A percentile compares a stretch with the other conserved stretches of the same genome.
Conservation (phyloP, 2,797 vertebrate genomes). For the Acanthiza pusilla region DNA sequence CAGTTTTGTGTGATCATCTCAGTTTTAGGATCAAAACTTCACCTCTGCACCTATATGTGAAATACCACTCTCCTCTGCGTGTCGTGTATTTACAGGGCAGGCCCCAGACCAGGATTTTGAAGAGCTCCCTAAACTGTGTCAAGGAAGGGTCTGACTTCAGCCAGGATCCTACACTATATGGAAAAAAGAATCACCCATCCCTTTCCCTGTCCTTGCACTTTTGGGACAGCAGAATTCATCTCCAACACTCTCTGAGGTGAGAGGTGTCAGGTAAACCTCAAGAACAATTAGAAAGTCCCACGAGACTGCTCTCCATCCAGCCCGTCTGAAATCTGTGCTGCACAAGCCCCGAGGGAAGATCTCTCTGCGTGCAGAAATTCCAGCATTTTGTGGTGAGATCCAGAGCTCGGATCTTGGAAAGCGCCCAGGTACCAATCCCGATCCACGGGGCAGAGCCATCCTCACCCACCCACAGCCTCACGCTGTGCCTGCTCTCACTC, state of each 20-base stretch:
- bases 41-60: background rate
- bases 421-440: background rate
- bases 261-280: background rate
- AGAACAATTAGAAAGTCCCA: background rate
- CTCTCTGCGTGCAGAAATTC: background rate
- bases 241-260: background rate
- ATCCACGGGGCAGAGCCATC: background rate
- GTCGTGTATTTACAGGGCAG: background rate
- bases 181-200: background rate
- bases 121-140: background rate
- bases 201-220: background rate
- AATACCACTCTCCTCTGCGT: background rate
- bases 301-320: fast-evolving
- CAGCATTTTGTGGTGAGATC: background rate
- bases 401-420: background rate
- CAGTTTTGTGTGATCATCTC: background rate
- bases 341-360: background rate
- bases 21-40: background rate
- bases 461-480: conserved; percentile 14
- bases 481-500: background rate
- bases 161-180: background rate
- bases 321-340: background rate
- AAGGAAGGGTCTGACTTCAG: background rate
- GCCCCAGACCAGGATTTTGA: background rate
- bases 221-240: background rate